Evolutionary conservation across 2,113 vertebrate species (phyloP).

Genomic region (Labeo catla): DNA sequence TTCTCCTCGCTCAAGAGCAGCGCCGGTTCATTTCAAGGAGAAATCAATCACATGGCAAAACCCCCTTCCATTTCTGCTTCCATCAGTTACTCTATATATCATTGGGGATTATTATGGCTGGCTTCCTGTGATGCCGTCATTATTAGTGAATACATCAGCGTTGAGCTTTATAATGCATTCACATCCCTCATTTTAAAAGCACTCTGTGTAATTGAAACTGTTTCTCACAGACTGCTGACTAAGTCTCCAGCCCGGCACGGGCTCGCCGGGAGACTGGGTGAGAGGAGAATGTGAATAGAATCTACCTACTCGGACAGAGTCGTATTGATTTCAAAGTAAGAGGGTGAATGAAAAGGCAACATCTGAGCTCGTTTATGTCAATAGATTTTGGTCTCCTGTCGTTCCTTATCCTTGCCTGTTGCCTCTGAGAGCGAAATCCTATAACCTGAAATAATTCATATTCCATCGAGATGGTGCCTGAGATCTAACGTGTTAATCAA

Average conservation of each 20-base stretch:
- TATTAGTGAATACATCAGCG: constrained; percentile 59
- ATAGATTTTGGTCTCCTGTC: constrained; percentile 48
- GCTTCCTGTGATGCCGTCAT: constrained; percentile 55
- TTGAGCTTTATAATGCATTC: constrained; percentile 57
- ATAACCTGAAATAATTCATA: constrained; percentile 32
- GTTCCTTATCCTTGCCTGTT: constrained; percentile 29
- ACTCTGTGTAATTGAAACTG: constrained; percentile 60
- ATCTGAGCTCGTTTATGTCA: constrained; percentile 41
- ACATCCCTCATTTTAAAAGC: constrained; percentile 59
- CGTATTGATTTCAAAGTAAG: constrained; percentile 44
- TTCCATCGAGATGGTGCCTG: not conserved
- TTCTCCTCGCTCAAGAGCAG: constrained; percentile 33
- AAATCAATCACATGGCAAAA: constrained; percentile 38
- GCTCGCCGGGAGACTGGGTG: not conserved
- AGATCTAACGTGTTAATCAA: constrained; percentile 30
- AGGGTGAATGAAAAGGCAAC: constrained; percentile 33
- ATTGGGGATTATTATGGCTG: constrained; percentile 50
- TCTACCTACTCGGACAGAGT: constrained; percentile 20
- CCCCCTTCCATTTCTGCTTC: constrained; percentile 24
- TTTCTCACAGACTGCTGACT: constrained; percentile 54
- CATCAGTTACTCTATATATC: constrained; percentile 43
- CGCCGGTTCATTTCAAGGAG: constrained; percentile 16
- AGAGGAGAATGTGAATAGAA: constrained; percentile 50
- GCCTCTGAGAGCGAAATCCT: constrained; percentile 7
- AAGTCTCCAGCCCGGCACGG: constrained; percentile 32